Evolutionary conservation across 2,888 invertebrate species (phyloP).

Genomic region (Poecilobothrus nobilitatus): DNA sequence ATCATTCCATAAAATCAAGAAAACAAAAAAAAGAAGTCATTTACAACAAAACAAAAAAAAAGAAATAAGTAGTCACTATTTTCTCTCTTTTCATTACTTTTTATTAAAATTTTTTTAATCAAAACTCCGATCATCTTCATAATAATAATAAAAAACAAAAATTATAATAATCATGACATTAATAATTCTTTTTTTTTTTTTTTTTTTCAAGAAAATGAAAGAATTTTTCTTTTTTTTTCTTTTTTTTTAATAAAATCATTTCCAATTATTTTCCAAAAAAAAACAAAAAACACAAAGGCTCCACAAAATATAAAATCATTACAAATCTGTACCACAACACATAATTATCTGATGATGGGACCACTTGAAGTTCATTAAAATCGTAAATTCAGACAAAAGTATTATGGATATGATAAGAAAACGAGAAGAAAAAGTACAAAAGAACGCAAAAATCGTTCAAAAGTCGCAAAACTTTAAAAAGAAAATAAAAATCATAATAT

Average conservation of each 20-base stretch:
- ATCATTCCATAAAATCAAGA: not conserved
- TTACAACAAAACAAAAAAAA: not conserved
- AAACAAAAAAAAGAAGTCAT: not conserved
- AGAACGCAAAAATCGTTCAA: not conserved
- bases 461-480: constrained; percentile 1
- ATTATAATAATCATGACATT: too few species aligned
- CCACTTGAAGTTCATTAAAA: constrained; percentile 1
- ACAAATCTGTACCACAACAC: not conserved
- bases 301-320: not conserved
- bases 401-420: too few species aligned
- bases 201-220: not conserved
- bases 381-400: not conserved
- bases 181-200: not conserved
- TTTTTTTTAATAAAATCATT: not conserved
- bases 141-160: not conserved
- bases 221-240: not conserved
- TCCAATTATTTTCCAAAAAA: constrained; percentile 1
- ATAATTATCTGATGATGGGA: not conserved
- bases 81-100: not conserved
- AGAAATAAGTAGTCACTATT: not conserved
- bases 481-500: not conserved
- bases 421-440: too few species aligned
- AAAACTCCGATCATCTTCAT: not conserved
- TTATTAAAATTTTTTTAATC: not conserved
- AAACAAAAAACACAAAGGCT: not conserved